Conservation (phyloP, 2,888 invertebrate species). For the Diaprepes abbreviatus region DNA sequence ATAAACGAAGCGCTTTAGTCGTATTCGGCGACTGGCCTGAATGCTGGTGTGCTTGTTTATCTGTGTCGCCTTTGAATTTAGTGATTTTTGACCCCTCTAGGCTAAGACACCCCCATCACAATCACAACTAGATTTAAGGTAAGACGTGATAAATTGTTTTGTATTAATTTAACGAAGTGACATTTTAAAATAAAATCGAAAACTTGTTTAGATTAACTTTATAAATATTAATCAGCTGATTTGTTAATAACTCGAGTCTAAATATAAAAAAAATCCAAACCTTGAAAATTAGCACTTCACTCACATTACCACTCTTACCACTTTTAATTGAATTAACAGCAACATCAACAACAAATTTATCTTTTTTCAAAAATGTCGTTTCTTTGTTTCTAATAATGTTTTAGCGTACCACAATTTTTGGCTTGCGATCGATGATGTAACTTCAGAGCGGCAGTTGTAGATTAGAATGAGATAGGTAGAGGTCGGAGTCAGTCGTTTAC, state of each 20-base stretch:
- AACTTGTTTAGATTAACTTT: background rate
- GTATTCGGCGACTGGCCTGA: slow-evolving; percentile 62
- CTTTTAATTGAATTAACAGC: background rate
- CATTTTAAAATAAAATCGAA: slow-evolving; percentile 3
- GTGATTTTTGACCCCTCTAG: slow-evolving; percentile 60
- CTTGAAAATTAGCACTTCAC: background rate
- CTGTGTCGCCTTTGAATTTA: slow-evolving; percentile 49
- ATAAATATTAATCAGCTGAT: slow-evolving; percentile 47
- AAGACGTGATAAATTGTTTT: slow-evolving; percentile 3
- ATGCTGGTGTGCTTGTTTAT: slow-evolving; percentile 58
- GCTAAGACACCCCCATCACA: slow-evolving; percentile 52
- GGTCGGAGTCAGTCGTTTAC: background rate
- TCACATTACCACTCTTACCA: too few species aligned
- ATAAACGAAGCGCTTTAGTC: slow-evolving; percentile 37
- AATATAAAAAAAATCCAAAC: slow-evolving; percentile 5
- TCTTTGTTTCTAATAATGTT: slow-evolving; percentile 14
- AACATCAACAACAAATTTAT: background rate
- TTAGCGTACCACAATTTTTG: slow-evolving; percentile 25
- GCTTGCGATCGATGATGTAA: slow-evolving; percentile 46
- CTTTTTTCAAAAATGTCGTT: background rate
- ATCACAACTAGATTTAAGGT: slow-evolving; percentile 20
- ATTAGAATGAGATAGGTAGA: slow-evolving; percentile 19
- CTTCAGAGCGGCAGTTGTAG: slow-evolving; percentile 7
- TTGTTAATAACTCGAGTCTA: slow-evolving; percentile 16
- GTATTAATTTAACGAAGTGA: background rate